Evolutionary conservation across 2,797 vertebrate species (phyloP).

Genomic region (Peromyscus aztecus): DNA sequence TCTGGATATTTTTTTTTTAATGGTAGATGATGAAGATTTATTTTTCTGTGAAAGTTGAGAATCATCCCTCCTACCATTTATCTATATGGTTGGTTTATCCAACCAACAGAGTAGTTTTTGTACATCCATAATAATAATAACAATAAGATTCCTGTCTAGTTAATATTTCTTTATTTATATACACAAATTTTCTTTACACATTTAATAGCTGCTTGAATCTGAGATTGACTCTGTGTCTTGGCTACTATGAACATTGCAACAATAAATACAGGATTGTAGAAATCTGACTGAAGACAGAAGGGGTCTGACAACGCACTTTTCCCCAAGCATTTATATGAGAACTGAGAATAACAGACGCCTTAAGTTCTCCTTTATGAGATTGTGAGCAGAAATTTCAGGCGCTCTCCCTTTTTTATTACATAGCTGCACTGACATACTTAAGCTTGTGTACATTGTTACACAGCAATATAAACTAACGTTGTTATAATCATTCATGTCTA

Average conservation of each 20-base stretch:
- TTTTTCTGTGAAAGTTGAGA: background rate
- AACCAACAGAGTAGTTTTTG: background rate
- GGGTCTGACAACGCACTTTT: background rate
- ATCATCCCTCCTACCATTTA: background rate
- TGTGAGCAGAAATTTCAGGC: background rate
- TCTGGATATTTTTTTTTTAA: background rate
- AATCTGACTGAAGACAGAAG: background rate
- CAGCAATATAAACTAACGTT: background rate
- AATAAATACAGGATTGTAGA: background rate
- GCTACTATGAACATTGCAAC: background rate
- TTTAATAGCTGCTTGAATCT: background rate
- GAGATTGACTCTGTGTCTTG: background rate
- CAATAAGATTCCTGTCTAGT: background rate
- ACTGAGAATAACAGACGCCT: background rate
- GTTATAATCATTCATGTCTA: background rate
- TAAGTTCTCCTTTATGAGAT: background rate
- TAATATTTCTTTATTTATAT: background rate
- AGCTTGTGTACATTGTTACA: background rate
- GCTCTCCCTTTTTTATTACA: background rate
- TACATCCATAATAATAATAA: background rate
- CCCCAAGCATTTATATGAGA: background rate
- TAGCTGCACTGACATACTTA: background rate
- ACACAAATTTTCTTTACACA: background rate
- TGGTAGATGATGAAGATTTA: background rate
- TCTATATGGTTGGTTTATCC: background rate